Conservation (phyloP, 2,888 invertebrate genomes). For the Odontothrips loti region DNA sequence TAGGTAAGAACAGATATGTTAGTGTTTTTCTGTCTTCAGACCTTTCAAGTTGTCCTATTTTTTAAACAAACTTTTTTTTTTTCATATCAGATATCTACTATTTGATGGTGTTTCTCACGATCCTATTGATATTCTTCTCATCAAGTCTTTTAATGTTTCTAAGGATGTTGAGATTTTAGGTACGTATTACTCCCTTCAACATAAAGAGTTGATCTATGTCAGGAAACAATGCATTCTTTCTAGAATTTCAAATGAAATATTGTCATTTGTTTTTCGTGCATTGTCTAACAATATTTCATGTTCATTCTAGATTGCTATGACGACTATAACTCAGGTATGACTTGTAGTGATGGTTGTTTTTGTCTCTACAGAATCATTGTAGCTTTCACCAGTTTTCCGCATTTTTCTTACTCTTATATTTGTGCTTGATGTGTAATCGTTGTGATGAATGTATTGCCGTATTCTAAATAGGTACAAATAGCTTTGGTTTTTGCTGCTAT, state of each 20-base stretch:
- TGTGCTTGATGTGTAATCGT: not conserved
- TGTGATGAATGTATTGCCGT: not conserved
- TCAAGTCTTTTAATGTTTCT: slow-evolving; percentile 32
- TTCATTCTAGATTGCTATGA: slow-evolving; percentile 12
- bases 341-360: not conserved
- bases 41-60: no score
- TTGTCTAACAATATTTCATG: not conserved
- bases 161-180: slow-evolving; percentile 33
- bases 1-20: slow-evolving; percentile 34
- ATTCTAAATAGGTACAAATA: not conserved
- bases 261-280: not conserved
- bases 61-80: not conserved
- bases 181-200: not conserved
- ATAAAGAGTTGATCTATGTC: not conserved
- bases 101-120: slow-evolving; percentile 36
- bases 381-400: no score
- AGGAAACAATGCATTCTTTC: not conserved
- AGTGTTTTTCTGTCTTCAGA: not conserved
- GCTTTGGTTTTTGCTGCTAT: no score
- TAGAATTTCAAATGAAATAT: not conserved
- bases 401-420: not conserved
- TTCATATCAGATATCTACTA: slow-evolving; percentile 34
- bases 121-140: slow-evolving; percentile 34
- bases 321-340: slow-evolving; percentile 8
- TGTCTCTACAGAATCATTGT: not conserved